Conservation (phyloP, 2,888 invertebrate species). For the Eupithecia inturbata region DNA sequence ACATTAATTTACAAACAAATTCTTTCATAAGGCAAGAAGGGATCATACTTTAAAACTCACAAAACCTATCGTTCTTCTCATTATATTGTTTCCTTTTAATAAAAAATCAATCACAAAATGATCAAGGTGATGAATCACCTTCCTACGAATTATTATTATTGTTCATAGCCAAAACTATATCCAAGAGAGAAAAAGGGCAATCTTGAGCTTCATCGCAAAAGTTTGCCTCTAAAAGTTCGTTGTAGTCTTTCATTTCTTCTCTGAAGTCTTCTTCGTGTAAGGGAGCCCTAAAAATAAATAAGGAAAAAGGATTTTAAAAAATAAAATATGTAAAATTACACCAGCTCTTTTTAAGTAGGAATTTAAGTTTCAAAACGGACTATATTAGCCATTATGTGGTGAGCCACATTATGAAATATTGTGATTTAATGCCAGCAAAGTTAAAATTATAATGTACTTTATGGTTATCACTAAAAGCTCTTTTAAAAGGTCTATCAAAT, state of each 20-base stretch:
- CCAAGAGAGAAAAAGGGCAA: constrained; percentile 70
- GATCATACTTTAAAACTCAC: not conserved
- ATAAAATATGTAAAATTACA: not conserved
- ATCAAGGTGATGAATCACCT: too few species aligned
- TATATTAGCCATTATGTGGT: not conserved
- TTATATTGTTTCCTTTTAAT: not conserved
- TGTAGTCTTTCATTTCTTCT: constrained; percentile 63
- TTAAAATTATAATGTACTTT: not conserved
- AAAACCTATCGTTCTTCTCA: not conserved
- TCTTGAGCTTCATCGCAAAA: constrained; percentile 63
- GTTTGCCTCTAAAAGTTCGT: constrained; percentile 61
- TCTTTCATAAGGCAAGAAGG: not conserved
- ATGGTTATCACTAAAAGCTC: not conserved
- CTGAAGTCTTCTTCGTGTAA: constrained; percentile 65
- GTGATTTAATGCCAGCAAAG: not conserved
- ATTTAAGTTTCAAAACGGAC: not conserved
- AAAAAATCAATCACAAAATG: not conserved
- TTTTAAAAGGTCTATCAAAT: not conserved
- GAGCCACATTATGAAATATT: too few species aligned
- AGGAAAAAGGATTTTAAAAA: constrained; percentile 31
- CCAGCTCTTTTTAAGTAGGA: not conserved
- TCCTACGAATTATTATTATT: constrained; percentile 27
- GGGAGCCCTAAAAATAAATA: constrained; percentile 63
- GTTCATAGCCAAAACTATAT: constrained; percentile 63
- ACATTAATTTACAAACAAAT: too few species aligned